Conservation (phyloP, 1,140 invertebrate genomes). For the Globodera ellingtonae region DNA sequence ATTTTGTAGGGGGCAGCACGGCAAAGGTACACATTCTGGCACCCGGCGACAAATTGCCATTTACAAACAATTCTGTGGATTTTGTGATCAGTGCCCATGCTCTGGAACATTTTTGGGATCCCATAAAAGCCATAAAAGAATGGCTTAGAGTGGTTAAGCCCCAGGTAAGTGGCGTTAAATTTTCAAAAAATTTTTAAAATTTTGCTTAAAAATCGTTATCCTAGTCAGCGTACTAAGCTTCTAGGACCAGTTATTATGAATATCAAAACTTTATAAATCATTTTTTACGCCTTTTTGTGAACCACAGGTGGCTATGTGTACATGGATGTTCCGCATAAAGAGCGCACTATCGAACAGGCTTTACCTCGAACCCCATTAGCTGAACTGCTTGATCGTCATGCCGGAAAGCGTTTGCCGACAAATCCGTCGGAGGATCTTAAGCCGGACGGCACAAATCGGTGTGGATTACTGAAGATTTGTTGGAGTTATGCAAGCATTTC, state of each 20-base stretch:
- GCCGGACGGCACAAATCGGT: not conserved
- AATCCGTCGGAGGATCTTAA: not conserved
- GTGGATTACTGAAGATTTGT: slow-evolving; percentile 29
- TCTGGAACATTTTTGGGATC: slow-evolving; percentile 28
- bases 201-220: too few species aligned
- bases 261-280: too few species aligned
- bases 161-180: not conserved
- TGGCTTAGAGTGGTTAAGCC: slow-evolving; percentile 22
- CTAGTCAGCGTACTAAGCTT: too few species aligned
- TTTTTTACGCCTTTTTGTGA: not conserved
- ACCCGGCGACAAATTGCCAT: slow-evolving; percentile 15
- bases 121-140: slow-evolving; percentile 27
- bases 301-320: slow-evolving; percentile 27
- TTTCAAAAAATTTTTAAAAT: too few species aligned
- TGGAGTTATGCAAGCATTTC: slow-evolving; percentile 12
- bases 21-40: slow-evolving; percentile 5
- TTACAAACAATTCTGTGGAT: slow-evolving; percentile 23
- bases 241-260: too few species aligned
- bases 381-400: slow-evolving; percentile 26
- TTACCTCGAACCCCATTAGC: slow-evolving; percentile 22
- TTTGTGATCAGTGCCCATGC: slow-evolving; percentile 33
- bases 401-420: too few species aligned
- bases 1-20: too few species aligned
- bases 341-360: slow-evolving; percentile 9
- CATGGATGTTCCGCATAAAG: slow-evolving; percentile 24